phyloP scores from a whole-genome alignment of 2,888 invertebrate genomes.

The Sesia apiformis region DNA sequence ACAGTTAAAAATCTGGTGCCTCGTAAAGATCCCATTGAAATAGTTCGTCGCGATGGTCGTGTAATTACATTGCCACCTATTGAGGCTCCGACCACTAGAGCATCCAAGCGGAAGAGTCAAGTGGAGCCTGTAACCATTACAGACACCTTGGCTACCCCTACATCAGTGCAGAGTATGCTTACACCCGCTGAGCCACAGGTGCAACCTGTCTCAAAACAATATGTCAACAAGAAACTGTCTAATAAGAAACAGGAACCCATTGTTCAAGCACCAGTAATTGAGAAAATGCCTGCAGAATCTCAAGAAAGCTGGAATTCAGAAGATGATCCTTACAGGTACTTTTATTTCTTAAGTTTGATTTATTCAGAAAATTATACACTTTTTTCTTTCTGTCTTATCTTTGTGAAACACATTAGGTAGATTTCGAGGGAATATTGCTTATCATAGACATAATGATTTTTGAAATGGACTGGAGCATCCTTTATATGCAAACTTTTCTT shows the following conservation, averaged over 20 bases:
- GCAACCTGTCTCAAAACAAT: slow-evolving; percentile 46
- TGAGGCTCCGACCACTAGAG: slow-evolving; percentile 86
- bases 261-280: slow-evolving; percentile 25
- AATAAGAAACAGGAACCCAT: slow-evolving; percentile 39
- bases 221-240: slow-evolving; percentile 46
- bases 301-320: slow-evolving; percentile 86
- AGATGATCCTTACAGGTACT: slow-evolving; percentile 89
- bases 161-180: slow-evolving; percentile 10
- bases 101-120: slow-evolving; percentile 79
- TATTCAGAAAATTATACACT: background rate
- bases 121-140: slow-evolving; percentile 26
- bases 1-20: slow-evolving; percentile 31
- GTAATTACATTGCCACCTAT: slow-evolving; percentile 87
- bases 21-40: slow-evolving; percentile 79
- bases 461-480: too few species aligned
- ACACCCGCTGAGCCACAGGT: slow-evolving; percentile 37
- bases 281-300: slow-evolving; percentile 69
- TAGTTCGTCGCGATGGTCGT: slow-evolving; percentile 82
- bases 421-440: too few species aligned
- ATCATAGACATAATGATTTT: background rate
- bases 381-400: background rate
- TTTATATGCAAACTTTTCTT: too few species aligned
- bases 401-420: too few species aligned
- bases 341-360: background rate
- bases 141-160: slow-evolving; percentile 23